Percentiles rank a stretch among this genome's conserved stretches.
Evolutionary conservation across 1,140 invertebrate genomes (phyloP).

Genomic region (Diploscapter pachys): DNA sequence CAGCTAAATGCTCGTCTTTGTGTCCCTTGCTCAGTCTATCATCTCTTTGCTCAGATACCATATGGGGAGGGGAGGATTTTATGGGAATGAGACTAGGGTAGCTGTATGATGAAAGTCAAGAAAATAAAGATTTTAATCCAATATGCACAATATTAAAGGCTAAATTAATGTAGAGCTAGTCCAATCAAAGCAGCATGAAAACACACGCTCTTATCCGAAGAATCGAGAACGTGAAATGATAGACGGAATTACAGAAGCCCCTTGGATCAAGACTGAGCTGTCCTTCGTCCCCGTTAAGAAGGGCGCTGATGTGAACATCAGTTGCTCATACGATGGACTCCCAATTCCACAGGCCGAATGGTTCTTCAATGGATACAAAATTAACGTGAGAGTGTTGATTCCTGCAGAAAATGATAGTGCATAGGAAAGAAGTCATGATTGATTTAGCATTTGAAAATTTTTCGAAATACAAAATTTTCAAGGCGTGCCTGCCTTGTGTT

Average conservation of each 20-base stretch:
- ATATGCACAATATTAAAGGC: not conserved
- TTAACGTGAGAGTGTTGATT: slow-evolving; percentile 18
- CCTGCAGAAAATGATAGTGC: too few relatives aligned
- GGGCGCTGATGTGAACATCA: slow-evolving; percentile 17
- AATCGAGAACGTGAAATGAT: not conserved
- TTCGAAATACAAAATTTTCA: too few relatives aligned
- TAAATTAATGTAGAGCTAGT: not conserved
- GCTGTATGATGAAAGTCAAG: not conserved
- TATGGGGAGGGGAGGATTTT: not conserved
- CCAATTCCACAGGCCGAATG: slow-evolving; percentile 34
- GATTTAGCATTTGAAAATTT: not conserved
- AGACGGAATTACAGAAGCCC: slow-evolving; percentile 11
- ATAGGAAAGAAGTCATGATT: too few relatives aligned
- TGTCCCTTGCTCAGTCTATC: too few relatives aligned
- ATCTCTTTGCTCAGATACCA: too few relatives aligned
- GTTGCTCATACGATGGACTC: slow-evolving; percentile 32
- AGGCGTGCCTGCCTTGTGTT: not conserved
- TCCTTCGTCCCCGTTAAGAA: slow-evolving; percentile 25
- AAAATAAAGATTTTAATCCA: not conserved
- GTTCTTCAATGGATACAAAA: slow-evolving; percentile 37
- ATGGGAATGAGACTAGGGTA: not conserved
- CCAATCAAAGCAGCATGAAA: not conserved
- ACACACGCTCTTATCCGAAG: not conserved
- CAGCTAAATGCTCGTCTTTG: too few relatives aligned
- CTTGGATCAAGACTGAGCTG: slow-evolving; percentile 28